Conservation (phyloP, 1,140 invertebrate species). For the Anagrus nilaparvatae region DNA sequence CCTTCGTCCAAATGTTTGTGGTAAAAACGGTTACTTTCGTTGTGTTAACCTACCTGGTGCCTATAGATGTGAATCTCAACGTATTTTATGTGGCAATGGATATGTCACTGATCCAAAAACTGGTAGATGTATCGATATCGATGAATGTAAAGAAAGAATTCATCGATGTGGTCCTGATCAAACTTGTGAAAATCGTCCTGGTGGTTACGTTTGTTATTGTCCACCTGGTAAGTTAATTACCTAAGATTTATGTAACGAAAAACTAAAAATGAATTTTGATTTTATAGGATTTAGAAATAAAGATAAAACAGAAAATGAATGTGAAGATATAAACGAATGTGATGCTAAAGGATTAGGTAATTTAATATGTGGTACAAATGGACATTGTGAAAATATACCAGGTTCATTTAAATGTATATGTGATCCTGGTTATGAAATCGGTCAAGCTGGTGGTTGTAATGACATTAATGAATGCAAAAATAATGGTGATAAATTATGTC, state of each 20-base stretch:
- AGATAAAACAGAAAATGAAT: constrained; percentile 23
- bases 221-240: constrained; percentile 40
- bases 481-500: constrained; percentile 52
- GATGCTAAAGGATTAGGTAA: constrained; percentile 30
- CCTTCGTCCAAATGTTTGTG: constrained; percentile 23
- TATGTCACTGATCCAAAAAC: constrained; percentile 46
- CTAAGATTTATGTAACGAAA: constrained; percentile 28
- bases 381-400: constrained; percentile 46
- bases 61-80: constrained; percentile 46
- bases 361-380: constrained; percentile 27
- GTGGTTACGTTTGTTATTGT: constrained; percentile 67
- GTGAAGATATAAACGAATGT: constrained; percentile 59
- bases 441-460: constrained; percentile 45
- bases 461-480: constrained; percentile 59
- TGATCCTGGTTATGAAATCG: constrained; percentile 58
- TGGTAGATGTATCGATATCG: constrained; percentile 50
- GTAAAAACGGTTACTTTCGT: constrained; percentile 25
- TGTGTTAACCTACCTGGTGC: constrained; percentile 50
- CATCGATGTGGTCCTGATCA: constrained; percentile 61
- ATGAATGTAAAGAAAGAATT: constrained; percentile 56
- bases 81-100: constrained; percentile 62
- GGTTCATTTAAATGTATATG: constrained; percentile 54
- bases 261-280: neutral
- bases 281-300: neutral
- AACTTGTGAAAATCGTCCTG: constrained; percentile 61